These are phyloP conservation scores for Vanessa tameamea DNA, from an alignment of 1,140 invertebrate genomes.

Conservation along the genomic window DNA sequence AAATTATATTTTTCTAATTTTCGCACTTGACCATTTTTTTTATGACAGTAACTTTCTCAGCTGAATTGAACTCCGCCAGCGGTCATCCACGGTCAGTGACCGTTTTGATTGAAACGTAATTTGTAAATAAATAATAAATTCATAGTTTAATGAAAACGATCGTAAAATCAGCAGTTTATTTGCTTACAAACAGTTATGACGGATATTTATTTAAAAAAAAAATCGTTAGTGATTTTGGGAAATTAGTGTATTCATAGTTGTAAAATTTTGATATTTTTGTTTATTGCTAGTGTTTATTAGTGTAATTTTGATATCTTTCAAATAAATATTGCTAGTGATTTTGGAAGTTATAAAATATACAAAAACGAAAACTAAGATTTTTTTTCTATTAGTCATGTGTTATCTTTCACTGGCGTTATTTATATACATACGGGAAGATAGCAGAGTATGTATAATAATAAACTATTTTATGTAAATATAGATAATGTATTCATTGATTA, in stretches of 20 bases:
- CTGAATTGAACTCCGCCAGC: conserved; percentile 26
- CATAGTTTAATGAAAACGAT: conserved; percentile 30
- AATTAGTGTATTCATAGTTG: background rate
- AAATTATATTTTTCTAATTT: conserved; percentile 18
- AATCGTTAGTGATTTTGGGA: background rate
- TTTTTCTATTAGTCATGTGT: too few species aligned
- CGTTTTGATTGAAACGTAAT: conserved; percentile 32
- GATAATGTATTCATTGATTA: too few species aligned
- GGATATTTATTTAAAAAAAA: conserved; percentile 10
- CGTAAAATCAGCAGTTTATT: conserved; percentile 31
- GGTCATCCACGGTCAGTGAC: conserved; percentile 32
- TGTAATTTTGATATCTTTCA: too few species aligned
- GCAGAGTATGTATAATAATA: too few species aligned
- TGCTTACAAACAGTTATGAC: conserved; percentile 28
- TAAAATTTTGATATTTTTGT: background rate
- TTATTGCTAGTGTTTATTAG: too few species aligned
- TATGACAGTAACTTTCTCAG: conserved; percentile 32
- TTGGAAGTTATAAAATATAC: too few species aligned
- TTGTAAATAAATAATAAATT: conserved; percentile 35
- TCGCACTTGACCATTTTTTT: conserved; percentile 27
- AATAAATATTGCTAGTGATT: too few species aligned
- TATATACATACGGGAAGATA: too few species aligned
- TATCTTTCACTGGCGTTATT: too few species aligned
- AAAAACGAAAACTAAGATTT: too few species aligned
- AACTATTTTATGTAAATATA: too few species aligned